A percentile compares a stretch with the other conserved stretches of the same genome.
These are phyloP conservation scores for Toxotes lorentzi DNA, from an alignment of 2,797 vertebrate genomes.

Conservation along the genomic window DNA sequence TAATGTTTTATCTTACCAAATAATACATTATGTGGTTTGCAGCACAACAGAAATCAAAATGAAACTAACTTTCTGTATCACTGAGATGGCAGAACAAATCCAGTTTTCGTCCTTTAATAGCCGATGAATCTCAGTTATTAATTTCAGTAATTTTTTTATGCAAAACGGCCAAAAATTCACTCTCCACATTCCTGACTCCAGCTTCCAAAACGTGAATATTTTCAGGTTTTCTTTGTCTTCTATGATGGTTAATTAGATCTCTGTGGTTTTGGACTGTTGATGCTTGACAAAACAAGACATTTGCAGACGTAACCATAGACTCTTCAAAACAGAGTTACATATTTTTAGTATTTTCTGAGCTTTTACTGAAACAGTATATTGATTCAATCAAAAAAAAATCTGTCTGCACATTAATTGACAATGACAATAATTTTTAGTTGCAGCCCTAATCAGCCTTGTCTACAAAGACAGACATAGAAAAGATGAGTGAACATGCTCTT, in stretches of 20 bases:
- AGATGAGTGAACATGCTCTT: not conserved
- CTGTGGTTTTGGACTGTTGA: not conserved
- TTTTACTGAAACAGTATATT: not conserved
- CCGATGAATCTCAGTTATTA: no score
- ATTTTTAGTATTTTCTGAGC: not conserved
- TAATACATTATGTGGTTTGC: not conserved
- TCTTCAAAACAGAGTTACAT: not conserved
- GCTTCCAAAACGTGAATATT: not conserved
- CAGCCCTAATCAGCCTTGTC: not conserved
- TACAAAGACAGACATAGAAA: not conserved
- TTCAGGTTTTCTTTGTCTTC: not conserved
- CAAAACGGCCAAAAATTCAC: not conserved
- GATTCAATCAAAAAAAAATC: not conserved
- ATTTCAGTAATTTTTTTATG: not conserved
- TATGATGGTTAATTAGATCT: not conserved
- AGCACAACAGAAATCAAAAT: not conserved
- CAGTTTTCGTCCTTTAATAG: not conserved
- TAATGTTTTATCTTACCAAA: not conserved
- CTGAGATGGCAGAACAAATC: not conserved
- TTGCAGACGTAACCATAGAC: not conserved
- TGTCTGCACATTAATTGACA: not conserved
- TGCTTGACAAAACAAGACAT: not conserved
- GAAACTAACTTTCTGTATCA: not conserved
- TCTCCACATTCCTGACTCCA: not conserved
- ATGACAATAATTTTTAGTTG: not conserved